Evolutionary conservation across 2,113 vertebrate genomes (phyloP).

Genomic region (Malurus elegans): DNA sequence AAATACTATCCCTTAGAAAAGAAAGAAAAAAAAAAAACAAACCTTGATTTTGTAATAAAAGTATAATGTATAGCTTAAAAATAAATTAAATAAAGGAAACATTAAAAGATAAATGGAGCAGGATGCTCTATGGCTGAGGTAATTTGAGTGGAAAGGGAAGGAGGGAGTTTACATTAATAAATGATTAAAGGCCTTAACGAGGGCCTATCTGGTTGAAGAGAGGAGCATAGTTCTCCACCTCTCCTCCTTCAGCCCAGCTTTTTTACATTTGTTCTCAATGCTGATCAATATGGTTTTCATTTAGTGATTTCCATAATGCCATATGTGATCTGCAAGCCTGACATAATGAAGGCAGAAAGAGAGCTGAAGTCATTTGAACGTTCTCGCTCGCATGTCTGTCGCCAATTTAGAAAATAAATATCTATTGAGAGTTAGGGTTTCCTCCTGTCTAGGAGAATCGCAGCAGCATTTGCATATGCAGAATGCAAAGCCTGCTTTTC

Average conservation of each 20-base stretch:
- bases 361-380: conserved; percentile 77
- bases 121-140: conserved; percentile 83
- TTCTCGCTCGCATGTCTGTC: conserved; percentile 73
- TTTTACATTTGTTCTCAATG: conserved; percentile 80
- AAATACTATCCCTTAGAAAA: conserved; percentile 61
- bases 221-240: conserved; percentile 69
- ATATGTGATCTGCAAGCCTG: conserved; percentile 78
- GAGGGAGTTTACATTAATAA: conserved; percentile 82
- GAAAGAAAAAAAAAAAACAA: neutral
- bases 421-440: conserved; percentile 70
- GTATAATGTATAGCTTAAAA: conserved; percentile 81
- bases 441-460: conserved; percentile 62
- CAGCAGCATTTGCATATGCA: conserved; percentile 57
- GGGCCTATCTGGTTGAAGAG: conserved; percentile 80
- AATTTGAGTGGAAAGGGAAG: conserved; percentile 82
- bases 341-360: conserved; percentile 77
- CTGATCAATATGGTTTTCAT: conserved; percentile 88
- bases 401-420: conserved; percentile 77
- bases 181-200: conserved; percentile 85
- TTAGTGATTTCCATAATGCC: conserved; percentile 83
- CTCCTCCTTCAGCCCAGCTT: conserved; percentile 73
- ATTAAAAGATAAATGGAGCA: conserved; percentile 85
- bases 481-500: conserved; percentile 8
- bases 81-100: conserved; percentile 86
- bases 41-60: conserved; percentile 78